phyloP scores from a whole-genome alignment of 2,113 vertebrate species.

The Gobius niger region DNA sequence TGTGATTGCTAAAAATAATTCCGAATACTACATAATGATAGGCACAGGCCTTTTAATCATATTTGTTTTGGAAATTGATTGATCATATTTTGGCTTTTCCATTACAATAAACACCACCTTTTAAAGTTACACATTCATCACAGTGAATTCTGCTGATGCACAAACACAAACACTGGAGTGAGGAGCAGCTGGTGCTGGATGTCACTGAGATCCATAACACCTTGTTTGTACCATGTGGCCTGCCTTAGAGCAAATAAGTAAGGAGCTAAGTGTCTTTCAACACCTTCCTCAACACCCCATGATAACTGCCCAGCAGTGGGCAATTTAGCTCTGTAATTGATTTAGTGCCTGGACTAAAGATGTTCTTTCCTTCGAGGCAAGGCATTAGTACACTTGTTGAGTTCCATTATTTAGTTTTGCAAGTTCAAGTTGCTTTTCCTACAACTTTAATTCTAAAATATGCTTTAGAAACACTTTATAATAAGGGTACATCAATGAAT shows the following conservation, averaged over 20 bases:
- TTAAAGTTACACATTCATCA: too few relatives aligned
- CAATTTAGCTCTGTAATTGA: conserved; percentile 49
- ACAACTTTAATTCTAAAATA: background rate
- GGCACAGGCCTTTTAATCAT: too few relatives aligned
- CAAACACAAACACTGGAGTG: background rate
- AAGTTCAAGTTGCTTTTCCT: too few relatives aligned
- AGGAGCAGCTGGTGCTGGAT: conserved; percentile 22
- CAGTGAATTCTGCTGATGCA: too few relatives aligned
- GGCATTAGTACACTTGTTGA: conserved; percentile 1
- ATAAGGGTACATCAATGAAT: too few relatives aligned
- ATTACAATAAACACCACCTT: too few relatives aligned
- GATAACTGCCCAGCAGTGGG: conserved; percentile 49
- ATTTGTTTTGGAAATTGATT: too few relatives aligned
- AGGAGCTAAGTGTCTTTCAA: conserved; percentile 58
- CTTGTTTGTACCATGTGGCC: conserved; percentile 61
- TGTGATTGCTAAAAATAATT: too few relatives aligned
- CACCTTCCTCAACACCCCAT: conserved; percentile 39
- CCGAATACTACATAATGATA: too few relatives aligned
- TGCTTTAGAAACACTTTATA: background rate
- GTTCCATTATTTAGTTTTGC: background rate
- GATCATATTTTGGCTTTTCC: too few relatives aligned
- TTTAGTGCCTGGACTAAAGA: conserved; percentile 46
- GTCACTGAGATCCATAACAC: conserved; percentile 62
- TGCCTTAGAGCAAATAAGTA: conserved; percentile 47
- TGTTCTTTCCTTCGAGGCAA: conserved; percentile 36